These are phyloP conservation scores for Mimas tiliae DNA, from an alignment of 2,888 invertebrate genomes.

Conservation along the genomic window DNA sequence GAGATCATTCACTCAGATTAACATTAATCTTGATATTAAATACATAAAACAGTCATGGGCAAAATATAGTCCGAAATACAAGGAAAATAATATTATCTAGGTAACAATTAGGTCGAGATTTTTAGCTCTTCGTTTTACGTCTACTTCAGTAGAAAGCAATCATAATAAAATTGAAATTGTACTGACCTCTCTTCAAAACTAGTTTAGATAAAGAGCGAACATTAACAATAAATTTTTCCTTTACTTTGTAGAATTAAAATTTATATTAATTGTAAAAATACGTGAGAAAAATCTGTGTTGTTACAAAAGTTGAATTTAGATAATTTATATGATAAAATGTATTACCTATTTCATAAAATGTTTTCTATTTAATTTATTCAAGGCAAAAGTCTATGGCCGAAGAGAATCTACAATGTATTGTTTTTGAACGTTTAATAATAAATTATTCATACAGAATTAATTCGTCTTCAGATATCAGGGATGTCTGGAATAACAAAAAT, in stretches of 20 bases:
- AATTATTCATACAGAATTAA: background rate
- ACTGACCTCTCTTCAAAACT: background rate
- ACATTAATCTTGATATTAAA: too few relatives aligned
- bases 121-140: background rate
- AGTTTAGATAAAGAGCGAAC: background rate
- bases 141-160: background rate
- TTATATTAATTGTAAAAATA: background rate
- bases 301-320: background rate
- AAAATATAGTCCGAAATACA: too few relatives aligned
- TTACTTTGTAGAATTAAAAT: background rate
- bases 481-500: background rate
- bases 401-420: background rate
- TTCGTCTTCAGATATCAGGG: too few relatives aligned
- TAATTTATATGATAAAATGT: background rate
- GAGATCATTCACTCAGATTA: too few relatives aligned
- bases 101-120: background rate
- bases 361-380: background rate
- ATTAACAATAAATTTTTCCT: background rate
- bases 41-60: too few relatives aligned
- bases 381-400: background rate
- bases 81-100: background rate
- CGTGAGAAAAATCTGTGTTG: slow-evolving; percentile 1
- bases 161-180: slow-evolving; percentile 7
- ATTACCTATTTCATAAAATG: slow-evolving; percentile 4
- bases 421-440: background rate